phyloP scores from a whole-genome alignment of 2,113 vertebrate species.

The Haliaeetus leucogaster region DNA sequence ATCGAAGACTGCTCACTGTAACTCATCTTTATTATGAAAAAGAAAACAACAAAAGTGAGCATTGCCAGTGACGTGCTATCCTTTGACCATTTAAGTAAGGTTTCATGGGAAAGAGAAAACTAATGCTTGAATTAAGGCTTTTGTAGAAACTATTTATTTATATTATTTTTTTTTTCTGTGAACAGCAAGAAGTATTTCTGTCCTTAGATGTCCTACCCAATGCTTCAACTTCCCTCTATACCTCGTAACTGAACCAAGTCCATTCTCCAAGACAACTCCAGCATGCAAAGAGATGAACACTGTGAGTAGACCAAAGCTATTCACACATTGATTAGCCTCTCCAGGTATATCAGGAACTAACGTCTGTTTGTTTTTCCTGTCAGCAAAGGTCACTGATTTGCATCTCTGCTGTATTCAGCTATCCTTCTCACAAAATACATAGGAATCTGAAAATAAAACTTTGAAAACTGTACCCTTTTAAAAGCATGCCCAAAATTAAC shows the following conservation, averaged over 20 bases:
- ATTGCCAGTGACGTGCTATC: background rate
- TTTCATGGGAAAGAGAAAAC: background rate
- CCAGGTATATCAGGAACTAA: background rate
- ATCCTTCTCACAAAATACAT: background rate
- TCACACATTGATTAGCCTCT: background rate
- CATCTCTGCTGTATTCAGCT: background rate
- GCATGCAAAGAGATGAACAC: background rate
- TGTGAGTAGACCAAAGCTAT: background rate
- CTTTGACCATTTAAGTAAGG: background rate
- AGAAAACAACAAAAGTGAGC: background rate
- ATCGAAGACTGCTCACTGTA: background rate
- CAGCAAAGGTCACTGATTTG: background rate
- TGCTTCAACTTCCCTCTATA: background rate
- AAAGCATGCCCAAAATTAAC: background rate
- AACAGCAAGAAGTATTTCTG: background rate
- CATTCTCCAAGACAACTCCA: background rate
- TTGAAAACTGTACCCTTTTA: background rate
- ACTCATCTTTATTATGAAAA: conserved; percentile 10
- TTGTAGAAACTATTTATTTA: background rate
- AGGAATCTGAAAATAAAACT: background rate
- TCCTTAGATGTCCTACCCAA: background rate
- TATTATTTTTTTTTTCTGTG: background rate
- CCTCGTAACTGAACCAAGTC: background rate
- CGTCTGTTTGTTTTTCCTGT: background rate
- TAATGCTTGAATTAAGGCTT: background rate